Evolutionary conservation across 2,797 vertebrate species (phyloP).

Genomic region (Zalophus californianus): DNA sequence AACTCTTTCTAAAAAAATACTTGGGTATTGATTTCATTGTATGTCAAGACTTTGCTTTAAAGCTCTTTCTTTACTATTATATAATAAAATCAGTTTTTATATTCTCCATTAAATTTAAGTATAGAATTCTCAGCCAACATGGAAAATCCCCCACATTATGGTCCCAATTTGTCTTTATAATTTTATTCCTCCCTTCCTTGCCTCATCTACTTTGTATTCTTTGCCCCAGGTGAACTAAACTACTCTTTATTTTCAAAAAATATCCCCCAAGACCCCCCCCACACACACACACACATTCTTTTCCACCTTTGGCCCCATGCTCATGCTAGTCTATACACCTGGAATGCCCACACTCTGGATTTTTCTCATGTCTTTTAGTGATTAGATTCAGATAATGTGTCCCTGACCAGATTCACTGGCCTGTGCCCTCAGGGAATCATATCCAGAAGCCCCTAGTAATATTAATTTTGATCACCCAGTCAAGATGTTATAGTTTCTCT

Average conservation of each 20-base stretch:
- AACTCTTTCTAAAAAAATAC: background rate
- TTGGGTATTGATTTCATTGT: background rate
- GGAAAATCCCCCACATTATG: background rate
- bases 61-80: background rate
- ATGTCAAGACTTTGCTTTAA: background rate
- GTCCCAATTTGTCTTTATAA: background rate
- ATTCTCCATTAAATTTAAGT: background rate
- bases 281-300: background rate
- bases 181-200: background rate
- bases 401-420: background rate
- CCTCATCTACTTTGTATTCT: background rate
- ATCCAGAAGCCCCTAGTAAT: background rate
- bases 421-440: background rate
- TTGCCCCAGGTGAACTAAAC: background rate
- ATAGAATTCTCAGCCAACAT: background rate
- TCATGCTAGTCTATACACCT: background rate
- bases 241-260: background rate
- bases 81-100: background rate
- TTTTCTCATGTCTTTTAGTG: background rate
- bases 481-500: background rate
- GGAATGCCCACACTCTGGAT: background rate
- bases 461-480: background rate
- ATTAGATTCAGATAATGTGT: background rate
- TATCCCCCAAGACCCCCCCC: background rate
- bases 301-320: background rate